Evolutionary conservation across 2,113 vertebrate genomes (phyloP), one percentile per base, ranked within the genome.

Genomic region (Thamnophis sirtalis): DNA sequence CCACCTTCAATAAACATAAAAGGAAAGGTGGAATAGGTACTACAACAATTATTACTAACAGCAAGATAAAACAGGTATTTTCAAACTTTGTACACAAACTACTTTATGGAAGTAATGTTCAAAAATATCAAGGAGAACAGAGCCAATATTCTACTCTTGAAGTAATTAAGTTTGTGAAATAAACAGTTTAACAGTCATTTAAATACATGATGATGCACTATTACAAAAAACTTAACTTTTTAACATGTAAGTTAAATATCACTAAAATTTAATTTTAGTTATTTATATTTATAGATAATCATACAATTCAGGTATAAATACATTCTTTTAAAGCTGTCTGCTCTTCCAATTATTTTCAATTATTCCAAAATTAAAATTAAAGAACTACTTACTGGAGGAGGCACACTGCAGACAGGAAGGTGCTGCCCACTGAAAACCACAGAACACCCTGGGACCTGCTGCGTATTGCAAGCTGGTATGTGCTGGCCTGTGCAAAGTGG

Each of bases 371-470:
- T 33, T 33, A 84, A 89, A 9, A 84, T 24, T 24, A 73, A 7
- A 92, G 68, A 89, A 49, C 43, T 63, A 98, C 99, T 98, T 96
- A 98, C 98, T 10, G 98, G 98, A 80, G 98, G 98, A 92, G 97
- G 97, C 94, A 98, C 98, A 68, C 98, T 99, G 96, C 99, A 99
- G 95, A 99, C 98, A 89, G 98, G 99, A 96, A 99, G 98, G 96
- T 99, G 99, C 94, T 99, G 99, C 92, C 98, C 98, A 94, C 99
- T 99, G 97, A 99, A 99, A 94, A 99, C 99, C 95, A 99, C 98
- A 38, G 98, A 99, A 97, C 99, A 99, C 53, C 98, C 97, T 3
- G 99, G 98, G 91, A 99, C 98, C 94, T 99, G 99, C 87, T 99
- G 99, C 0, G 99, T 96, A 86, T 98, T 99, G 97, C 99, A 99